Percentiles rank a stretch among this genome's conserved stretches.
These are phyloP conservation scores for Rhinolophus sinicus DNA, from an alignment of 2,113 vertebrate species.

Conservation along the genomic window DNA sequence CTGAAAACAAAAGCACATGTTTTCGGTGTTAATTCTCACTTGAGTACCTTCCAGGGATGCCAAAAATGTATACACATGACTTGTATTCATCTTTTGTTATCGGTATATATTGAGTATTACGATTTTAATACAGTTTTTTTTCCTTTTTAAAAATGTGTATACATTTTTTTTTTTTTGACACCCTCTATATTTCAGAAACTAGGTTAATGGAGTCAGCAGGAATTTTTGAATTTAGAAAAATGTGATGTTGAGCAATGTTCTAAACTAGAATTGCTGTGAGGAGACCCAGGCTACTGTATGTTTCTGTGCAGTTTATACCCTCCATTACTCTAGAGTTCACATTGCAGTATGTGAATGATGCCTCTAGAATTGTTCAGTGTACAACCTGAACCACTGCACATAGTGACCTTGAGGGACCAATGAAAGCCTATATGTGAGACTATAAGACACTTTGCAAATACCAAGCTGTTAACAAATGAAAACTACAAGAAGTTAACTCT, in stretches of 20 bases:
- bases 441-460: neutral
- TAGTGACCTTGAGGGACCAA: neutral
- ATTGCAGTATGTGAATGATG: neutral
- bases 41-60: neutral
- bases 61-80: too few relatives aligned
- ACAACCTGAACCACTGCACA: neutral
- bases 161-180: too few relatives aligned
- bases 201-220: neutral
- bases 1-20: neutral
- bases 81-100: too few relatives aligned
- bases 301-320: neutral
- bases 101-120: too few relatives aligned
- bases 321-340: neutral
- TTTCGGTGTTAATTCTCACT: neutral
- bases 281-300: neutral
- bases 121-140: too few relatives aligned
- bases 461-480: neutral
- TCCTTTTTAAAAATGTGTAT: too few relatives aligned
- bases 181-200: neutral
- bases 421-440: neutral
- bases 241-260: neutral
- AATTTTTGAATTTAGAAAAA: conserved; percentile 13
- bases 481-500: neutral
- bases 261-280: neutral
- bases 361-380: neutral